These are phyloP conservation scores for Parazoanthus darwini DNA, from an alignment of 92 coral and sea anemone genomes.

Conservation along the genomic window DNA sequence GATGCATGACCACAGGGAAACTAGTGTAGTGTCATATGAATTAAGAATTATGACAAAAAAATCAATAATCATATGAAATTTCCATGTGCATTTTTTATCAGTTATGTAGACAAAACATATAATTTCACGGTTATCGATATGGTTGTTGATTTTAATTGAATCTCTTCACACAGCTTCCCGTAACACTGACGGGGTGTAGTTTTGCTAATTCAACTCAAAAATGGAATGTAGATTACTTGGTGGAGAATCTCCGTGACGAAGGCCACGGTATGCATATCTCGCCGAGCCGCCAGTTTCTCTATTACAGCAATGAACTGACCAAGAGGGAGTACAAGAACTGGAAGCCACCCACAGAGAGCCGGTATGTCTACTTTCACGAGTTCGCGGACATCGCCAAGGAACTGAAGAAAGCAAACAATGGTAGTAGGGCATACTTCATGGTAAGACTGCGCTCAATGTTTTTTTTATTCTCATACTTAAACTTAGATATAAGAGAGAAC, in stretches of 20 bases:
- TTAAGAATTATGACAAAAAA: too few relatives aligned
- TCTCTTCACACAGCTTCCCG: conserved; percentile 62
- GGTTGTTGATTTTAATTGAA: not conserved
- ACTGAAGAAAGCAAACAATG: conserved; percentile 11
- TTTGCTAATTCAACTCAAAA: conserved; percentile 78
- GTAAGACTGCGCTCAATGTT: not conserved
- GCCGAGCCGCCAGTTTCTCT: conserved; percentile 36
- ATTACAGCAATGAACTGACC: conserved; percentile 20
- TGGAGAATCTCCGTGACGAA: conserved; percentile 77
- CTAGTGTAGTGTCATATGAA: too few relatives aligned
- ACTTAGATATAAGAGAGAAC: too few relatives aligned
- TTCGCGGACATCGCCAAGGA: conserved; percentile 27
- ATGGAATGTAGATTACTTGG: conserved; percentile 79
- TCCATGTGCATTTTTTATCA: too few relatives aligned
- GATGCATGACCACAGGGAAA: too few relatives aligned
- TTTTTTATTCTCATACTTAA: too few relatives aligned
- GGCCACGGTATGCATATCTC: conserved; percentile 74
- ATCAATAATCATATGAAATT: too few relatives aligned
- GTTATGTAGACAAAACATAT: too few relatives aligned
- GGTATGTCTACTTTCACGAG: conserved; percentile 34
- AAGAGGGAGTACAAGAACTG: conserved; percentile 28
- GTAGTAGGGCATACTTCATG: conserved; percentile 32
- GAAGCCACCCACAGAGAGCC: conserved; percentile 23
- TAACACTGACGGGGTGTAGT: conserved; percentile 74
- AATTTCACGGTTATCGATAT: too few relatives aligned